phyloP scores from a whole-genome alignment of 2,797 vertebrate genomes.

The Threskiornis aethiopicus region DNA sequence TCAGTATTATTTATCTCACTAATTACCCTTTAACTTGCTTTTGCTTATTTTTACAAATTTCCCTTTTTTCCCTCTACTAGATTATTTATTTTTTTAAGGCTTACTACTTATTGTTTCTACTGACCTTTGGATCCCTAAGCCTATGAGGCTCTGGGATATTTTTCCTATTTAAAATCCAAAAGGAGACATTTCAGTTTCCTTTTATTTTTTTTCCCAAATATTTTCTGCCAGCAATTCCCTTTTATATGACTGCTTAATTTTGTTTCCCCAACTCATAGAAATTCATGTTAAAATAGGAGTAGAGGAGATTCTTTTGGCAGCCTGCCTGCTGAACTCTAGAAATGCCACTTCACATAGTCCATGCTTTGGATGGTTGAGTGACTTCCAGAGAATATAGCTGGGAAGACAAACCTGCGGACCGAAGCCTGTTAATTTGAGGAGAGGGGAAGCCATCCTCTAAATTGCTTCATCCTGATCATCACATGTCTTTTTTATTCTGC shows the following conservation, averaged over 20 bases:
- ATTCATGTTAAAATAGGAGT: not conserved
- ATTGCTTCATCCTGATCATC: not conserved
- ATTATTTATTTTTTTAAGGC: conserved; percentile 15
- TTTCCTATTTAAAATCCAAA: conserved; percentile 3
- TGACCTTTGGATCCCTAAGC: not conserved
- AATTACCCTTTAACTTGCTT: conserved; percentile 44
- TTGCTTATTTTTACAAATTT: conserved; percentile 46
- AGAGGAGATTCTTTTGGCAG: conserved; percentile 53
- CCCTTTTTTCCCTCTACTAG: not conserved
- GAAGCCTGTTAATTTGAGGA: not conserved
- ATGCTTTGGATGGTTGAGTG: not conserved
- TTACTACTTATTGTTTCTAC: conserved; percentile 42
- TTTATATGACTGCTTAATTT: not conserved
- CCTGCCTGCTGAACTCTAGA: conserved; percentile 25
- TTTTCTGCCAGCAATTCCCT: not conserved
- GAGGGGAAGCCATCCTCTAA: not conserved
- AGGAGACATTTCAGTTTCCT: not conserved
- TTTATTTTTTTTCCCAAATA: rapidly evolving
- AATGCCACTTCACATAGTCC: conserved; percentile 39
- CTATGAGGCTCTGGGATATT: not conserved
- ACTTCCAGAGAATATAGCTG: not conserved
- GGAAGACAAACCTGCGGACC: not conserved
- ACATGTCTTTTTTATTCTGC: not conserved
- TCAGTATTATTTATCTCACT: conserved; percentile 24
- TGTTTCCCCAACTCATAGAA: not conserved